These are phyloP conservation scores for Lycophotia porphyrea DNA, from an alignment of 2,888 invertebrate species.

Conservation along the genomic window DNA sequence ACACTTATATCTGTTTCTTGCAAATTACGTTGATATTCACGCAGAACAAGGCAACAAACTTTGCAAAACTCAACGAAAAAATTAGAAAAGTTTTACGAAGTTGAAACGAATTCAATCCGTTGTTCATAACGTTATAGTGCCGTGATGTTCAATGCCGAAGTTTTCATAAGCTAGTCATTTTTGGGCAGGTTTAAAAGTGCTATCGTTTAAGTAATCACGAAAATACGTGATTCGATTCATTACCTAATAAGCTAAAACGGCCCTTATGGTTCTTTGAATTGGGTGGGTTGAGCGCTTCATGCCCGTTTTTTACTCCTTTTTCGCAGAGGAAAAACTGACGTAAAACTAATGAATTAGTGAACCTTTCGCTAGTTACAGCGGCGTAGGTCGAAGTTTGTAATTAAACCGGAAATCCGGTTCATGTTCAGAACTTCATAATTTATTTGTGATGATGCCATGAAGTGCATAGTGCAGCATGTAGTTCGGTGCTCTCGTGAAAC, in stretches of 20 bases:
- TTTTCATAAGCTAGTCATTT: constrained; percentile 65
- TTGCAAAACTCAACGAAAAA: constrained; percentile 56
- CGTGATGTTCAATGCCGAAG: constrained; percentile 58
- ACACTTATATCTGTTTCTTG: constrained; percentile 60
- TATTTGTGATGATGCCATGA: constrained; percentile 53
- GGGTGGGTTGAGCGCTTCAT: constrained; percentile 65
- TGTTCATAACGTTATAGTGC: constrained; percentile 61
- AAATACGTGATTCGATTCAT: constrained; percentile 76
- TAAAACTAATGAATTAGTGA: constrained; percentile 37
- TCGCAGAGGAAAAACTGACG: constrained; percentile 37
- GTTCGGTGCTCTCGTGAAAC: constrained; percentile 72
- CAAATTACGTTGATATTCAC: constrained; percentile 54
- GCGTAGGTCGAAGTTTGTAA: constrained; percentile 26
- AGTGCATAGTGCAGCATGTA: constrained; percentile 73
- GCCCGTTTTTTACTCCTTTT: constrained; percentile 68
- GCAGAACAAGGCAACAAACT: constrained; percentile 48
- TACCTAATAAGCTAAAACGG: constrained; percentile 72
- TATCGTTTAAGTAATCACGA: constrained; percentile 73
- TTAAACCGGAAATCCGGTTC: constrained; percentile 15
- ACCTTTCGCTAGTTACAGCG: constrained; percentile 23
- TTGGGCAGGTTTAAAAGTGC: constrained; percentile 57
- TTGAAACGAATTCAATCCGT: constrained; percentile 60
- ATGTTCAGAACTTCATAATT: constrained; percentile 13
- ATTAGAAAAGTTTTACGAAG: constrained; percentile 64
- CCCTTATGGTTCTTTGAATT: constrained; percentile 70